Evolutionary conservation across 2,113 vertebrate genomes (phyloP).

Genomic region (Peromyscus maniculatus): DNA sequence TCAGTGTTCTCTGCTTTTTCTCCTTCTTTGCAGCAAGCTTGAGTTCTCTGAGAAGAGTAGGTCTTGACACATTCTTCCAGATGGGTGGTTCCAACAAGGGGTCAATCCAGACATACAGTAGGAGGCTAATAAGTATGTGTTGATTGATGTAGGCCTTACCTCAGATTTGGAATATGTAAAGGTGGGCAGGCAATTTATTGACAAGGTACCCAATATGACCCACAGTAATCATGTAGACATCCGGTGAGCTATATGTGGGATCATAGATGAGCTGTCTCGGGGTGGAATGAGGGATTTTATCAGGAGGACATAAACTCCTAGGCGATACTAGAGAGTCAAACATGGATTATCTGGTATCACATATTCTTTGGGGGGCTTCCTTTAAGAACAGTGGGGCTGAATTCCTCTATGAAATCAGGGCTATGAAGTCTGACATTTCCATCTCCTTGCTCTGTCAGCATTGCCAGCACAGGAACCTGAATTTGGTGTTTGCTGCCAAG

Average conservation of each 20-base stretch:
- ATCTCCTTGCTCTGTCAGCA: not conserved
- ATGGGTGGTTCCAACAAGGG: not conserved
- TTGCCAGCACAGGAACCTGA: not conserved
- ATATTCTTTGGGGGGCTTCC: not conserved
- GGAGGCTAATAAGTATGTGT: not conserved
- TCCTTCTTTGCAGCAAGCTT: not conserved
- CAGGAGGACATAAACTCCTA: not conserved
- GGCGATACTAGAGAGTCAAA: not conserved
- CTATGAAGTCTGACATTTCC: not conserved
- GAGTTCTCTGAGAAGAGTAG: not conserved
- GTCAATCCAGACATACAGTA: not conserved
- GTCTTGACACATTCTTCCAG: not conserved
- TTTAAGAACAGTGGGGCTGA: not conserved
- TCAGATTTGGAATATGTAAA: slow-evolving; percentile 5
- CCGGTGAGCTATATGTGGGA: not conserved
- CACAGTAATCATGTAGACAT: not conserved
- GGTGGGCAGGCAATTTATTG: not conserved
- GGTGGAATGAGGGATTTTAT: not conserved
- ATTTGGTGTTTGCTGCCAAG: not conserved
- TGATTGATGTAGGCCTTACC: not conserved
- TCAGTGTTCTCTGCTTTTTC: not conserved
- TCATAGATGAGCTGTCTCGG: not conserved
- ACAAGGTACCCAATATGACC: not conserved
- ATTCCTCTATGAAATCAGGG: not conserved
- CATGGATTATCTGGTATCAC: not conserved